Conservation (phyloP, 2,113 vertebrate genomes). For the Cryptomyrus ogoouensis region DNA sequence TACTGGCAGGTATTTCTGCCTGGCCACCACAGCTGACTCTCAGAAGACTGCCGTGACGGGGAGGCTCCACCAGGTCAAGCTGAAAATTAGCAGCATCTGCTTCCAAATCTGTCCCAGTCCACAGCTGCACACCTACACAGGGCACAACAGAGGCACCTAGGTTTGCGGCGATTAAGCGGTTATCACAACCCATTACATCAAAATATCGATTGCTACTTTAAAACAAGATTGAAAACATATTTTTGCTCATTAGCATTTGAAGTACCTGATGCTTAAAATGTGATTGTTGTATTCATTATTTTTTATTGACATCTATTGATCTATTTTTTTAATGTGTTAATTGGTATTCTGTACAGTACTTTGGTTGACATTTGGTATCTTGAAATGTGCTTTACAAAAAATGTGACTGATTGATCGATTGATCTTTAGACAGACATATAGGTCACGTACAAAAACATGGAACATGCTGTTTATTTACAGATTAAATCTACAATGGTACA, state of each 20-base stretch:
- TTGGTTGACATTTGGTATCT: neutral
- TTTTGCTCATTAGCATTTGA: neutral
- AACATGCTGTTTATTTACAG: neutral
- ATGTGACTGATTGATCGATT: neutral
- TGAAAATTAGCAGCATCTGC: conserved; percentile 71
- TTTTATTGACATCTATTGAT: neutral
- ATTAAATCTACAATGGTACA: neutral
- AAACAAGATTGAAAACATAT: neutral
- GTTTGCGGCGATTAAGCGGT: neutral
- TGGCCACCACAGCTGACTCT: conserved; percentile 51
- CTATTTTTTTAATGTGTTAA: neutral
- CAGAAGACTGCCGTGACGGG: conserved; percentile 69
- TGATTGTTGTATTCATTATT: neutral
- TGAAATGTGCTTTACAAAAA: neutral
- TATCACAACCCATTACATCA: neutral
- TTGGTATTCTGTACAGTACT: neutral
- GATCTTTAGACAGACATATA: neutral
- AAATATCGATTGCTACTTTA: neutral
- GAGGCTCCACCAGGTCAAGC: conserved; percentile 82
- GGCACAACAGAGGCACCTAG: neutral
- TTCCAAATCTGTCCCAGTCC: conserved; percentile 66
- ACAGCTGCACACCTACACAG: conserved; percentile 64
- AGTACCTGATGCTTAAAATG: neutral
- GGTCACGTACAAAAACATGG: neutral
- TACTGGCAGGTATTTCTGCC: conserved; percentile 67